Evolutionary conservation across 2,888 invertebrate species (phyloP).

Genomic region (Polydrusus pterygomalis): DNA sequence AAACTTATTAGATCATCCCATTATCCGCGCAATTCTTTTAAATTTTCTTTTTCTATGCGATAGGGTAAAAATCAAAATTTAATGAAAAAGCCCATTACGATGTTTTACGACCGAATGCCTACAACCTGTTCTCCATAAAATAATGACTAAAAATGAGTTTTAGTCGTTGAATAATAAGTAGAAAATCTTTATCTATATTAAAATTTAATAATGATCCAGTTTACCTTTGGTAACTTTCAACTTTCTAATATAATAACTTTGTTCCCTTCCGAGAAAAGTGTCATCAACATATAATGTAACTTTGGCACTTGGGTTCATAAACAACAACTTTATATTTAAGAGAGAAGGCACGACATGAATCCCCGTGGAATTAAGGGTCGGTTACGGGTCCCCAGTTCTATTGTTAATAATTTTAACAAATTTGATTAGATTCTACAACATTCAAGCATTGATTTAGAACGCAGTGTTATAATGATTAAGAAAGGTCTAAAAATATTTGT

Average conservation of each 20-base stretch:
- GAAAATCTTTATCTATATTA: not conserved
- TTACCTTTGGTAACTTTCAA: slow-evolving; percentile 14
- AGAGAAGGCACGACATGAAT: not conserved
- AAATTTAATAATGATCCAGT: slow-evolving; percentile 3
- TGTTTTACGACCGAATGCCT: too few relatives aligned
- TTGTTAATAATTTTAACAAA: not conserved
- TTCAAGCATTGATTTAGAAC: too few relatives aligned
- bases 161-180: too few relatives aligned
- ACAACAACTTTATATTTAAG: slow-evolving; percentile 19
- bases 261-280: slow-evolving; percentile 15
- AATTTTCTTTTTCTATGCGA: too few relatives aligned
- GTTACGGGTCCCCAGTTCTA: not conserved
- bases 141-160: too few relatives aligned
- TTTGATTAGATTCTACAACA: not conserved
- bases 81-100: too few relatives aligned
- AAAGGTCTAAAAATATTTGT: too few relatives aligned
- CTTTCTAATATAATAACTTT: slow-evolving; percentile 15
- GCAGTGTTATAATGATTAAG: too few relatives aligned
- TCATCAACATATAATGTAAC: slow-evolving; percentile 23
- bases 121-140: too few relatives aligned
- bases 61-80: too few relatives aligned
- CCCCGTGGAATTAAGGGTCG: slow-evolving; percentile 9
- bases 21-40: too few relatives aligned
- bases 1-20: too few relatives aligned
- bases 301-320: slow-evolving; percentile 20